Evolutionary conservation across 2,888 invertebrate species (phyloP), one percentile per base, ranked within the genome.

Genomic region (Theodoxus fluviatilis): DNA sequence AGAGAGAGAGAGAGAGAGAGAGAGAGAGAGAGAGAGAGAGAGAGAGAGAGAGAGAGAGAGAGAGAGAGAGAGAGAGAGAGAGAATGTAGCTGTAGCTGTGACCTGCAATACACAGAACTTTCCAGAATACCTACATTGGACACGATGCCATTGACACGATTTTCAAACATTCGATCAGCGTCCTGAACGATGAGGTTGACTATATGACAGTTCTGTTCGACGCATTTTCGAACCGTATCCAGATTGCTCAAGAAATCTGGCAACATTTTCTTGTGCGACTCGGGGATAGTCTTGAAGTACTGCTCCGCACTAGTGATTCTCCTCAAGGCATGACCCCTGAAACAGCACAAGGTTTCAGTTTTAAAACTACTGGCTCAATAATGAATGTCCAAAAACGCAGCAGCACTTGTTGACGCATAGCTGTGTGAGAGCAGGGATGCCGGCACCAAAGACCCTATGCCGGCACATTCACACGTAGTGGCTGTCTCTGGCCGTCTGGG

Each of bases 81-180:
- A n/a, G n/a, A n/a, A n/a, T n/a, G n/a, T n/a, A n/a, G n/a, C n/a
- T n/a, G n/a, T n/a, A n/a, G n/a, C n/a, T n/a, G n/a, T n/a, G n/a
- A n/a, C n/a, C n/a, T n/a, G n/a, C n/a, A n/a, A n/a, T n/a, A n/a
- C n/a, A n/a, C n/a, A n/a, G n/a, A n/a, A n/a, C n/a, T n/a, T n/a
- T n/a, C 47, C 9, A n/a, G 7, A 12, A 4, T 15, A 49, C 69
- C 38, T 22, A 69, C 69, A 25, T 64, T 63, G 25, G n/a, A n/a
- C n/a, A 69, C 59, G 68, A 74, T 59, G 43, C 73, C 74, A 68
- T 83, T 81, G 67, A 82, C 79, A 65, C 82, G 92, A 85, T 94
- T 95, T 85, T 93, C 94, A 86, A 95, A 95, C 89, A 95, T 93
- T 43, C 91, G 91, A 64, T 93, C 91, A n/a, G 93, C 94, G 85